phyloP scores from a whole-genome alignment of 2,888 invertebrate genomes.

The Drepanosiphum platanoidis region DNA sequence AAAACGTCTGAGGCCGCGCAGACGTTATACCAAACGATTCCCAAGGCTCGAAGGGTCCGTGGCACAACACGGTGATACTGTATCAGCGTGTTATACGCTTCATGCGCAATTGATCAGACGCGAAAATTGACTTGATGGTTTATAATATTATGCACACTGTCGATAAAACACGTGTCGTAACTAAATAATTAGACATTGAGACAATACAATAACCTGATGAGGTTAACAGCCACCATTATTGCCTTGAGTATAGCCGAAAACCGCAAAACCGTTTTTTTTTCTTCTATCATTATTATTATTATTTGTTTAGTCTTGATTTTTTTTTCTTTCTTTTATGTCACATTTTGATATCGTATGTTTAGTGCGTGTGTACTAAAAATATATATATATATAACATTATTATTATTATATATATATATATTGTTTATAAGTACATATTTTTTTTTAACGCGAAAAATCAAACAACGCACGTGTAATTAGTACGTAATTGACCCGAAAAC shows the following conservation, averaged over 20 bases:
- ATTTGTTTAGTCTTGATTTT: too few relatives aligned
- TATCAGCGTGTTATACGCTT: conserved; percentile 46
- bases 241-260: conserved; percentile 16
- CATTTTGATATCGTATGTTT: neutral
- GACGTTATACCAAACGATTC: conserved; percentile 30
- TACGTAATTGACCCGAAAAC: conserved; percentile 12
- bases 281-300: neutral
- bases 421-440: too few relatives aligned
- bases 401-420: too few relatives aligned
- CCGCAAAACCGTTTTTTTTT: neutral
- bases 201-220: conserved; percentile 54
- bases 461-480: neutral
- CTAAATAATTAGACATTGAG: conserved; percentile 53
- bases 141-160: neutral
- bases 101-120: conserved; percentile 47
- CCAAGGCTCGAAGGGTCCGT: conserved; percentile 45
- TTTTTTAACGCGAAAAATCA: neutral
- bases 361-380: neutral
- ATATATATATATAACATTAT: neutral
- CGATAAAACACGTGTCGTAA: conserved; percentile 51
- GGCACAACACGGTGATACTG: neutral
- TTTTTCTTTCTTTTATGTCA: neutral
- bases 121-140: conserved; percentile 26
- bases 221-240: conserved; percentile 25
- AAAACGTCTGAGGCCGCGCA: conserved; percentile 8